Base-by-base conservation (phyloP, 2,113 vertebrate species). In the Ophthalmolycus amberensis region DNA sequence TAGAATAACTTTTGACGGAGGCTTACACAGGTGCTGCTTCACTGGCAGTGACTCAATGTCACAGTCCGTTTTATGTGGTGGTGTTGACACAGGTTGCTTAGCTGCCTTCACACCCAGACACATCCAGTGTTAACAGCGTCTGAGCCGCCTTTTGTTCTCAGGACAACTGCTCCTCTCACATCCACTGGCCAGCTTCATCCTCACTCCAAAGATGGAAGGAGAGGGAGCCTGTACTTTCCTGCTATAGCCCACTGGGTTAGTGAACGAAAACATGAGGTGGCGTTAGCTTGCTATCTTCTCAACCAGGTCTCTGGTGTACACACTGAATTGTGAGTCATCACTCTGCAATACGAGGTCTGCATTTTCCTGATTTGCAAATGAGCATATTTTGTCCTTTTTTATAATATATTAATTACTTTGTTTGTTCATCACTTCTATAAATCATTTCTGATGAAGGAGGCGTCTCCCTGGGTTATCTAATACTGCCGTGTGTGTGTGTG, bases 281-380 rank as follows among this genome's bases (percentile, higher is more conserved):
- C 32, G 5, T 73, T 65, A 6, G 77, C 60, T 65, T 42, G 60
- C 80, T 79, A 63, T 91, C 74, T 83, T 69, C 70, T 74, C 37
- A 44, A 76, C 37, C 75, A 71, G 40, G 20, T 65, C 60, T 11
- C 40, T 68, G 12, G 62, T 81, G 44, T 44, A 42, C n/a, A 70
- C 62, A 84, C 52, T 44, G 71, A 80, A 71, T 76, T 86, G 46
- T 91, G 90, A 93, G 85, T 91, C 88, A 91, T 64, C 54, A 9
- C 15, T 32, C 32, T 4, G 32, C 32, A 32, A 32, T 32, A 32
- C 32, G 32, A 5, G 34, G 34, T 22, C 58, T 80, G 79, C 34
- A 0, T 75, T 77, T 79, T 85, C 32, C 63, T 87, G 77, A 84
- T 84, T 40, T 77, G 59, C 50, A 67, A 86, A 90, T 80, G 34